Percentiles rank a stretch among this genome's conserved stretches.
phyloP scores from a whole-genome alignment of 2,797 vertebrate genomes.

The Botia kubotai region DNA sequence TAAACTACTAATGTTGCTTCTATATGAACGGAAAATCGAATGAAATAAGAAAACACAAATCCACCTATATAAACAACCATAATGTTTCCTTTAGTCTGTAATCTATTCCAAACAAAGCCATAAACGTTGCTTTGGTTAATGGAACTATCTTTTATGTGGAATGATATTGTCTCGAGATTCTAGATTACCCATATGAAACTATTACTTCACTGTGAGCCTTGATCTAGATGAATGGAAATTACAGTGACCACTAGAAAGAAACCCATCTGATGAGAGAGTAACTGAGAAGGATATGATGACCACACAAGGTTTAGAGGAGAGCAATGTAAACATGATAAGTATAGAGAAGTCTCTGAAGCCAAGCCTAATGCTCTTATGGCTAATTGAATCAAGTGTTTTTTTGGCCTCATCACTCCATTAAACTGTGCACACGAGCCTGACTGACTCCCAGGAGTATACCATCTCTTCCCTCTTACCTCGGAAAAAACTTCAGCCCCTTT shows the following conservation, averaged over 20 bases:
- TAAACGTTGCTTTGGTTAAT: slow-evolving; percentile 13
- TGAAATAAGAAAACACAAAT: slow-evolving; percentile 7
- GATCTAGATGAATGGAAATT: slow-evolving; percentile 43
- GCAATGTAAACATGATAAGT: slow-evolving; percentile 60
- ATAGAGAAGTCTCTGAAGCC: slow-evolving; percentile 48
- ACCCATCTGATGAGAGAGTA: slow-evolving; percentile 22
- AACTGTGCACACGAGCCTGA: slow-evolving; percentile 55
- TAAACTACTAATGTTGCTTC: not conserved
- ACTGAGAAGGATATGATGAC: slow-evolving; percentile 21
- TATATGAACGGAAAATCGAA: slow-evolving; percentile 2
- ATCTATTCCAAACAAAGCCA: slow-evolving; percentile 38
- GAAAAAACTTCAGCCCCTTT: not conserved
- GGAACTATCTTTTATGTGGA: slow-evolving; percentile 5
- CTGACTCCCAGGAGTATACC: slow-evolving; percentile 48
- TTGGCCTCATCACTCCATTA: slow-evolving; percentile 64
- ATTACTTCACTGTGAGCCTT: slow-evolving; percentile 20
- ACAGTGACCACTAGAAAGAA: slow-evolving; percentile 29
- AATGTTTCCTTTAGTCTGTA: slow-evolving; percentile 27
- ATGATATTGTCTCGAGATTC: slow-evolving; percentile 11
- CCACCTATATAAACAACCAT: not conserved
- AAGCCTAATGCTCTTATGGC: slow-evolving; percentile 52
- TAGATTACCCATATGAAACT: slow-evolving; percentile 26
- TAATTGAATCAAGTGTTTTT: slow-evolving; percentile 68
- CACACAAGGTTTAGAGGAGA: slow-evolving; percentile 38
- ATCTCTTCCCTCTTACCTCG: slow-evolving; percentile 16